Evolutionary conservation across 2,888 invertebrate genomes (phyloP), one percentile per base, ranked within the genome.

Genomic region (Anarsia innoxiella): DNA sequence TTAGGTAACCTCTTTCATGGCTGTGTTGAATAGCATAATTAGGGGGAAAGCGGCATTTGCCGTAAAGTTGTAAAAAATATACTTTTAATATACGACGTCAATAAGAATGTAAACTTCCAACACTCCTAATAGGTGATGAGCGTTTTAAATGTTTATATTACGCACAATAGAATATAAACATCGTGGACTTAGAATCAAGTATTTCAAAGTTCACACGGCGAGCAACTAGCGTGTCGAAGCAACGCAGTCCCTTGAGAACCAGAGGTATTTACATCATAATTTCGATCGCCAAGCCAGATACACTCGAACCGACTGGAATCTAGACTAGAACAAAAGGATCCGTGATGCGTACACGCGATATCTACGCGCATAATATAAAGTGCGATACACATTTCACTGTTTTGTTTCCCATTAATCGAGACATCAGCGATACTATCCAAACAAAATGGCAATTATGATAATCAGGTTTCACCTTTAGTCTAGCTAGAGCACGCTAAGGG

Each of bases 161-260:
- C 14, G 13, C 13, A 29, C 14, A 23, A 10, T 2, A 25, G 25
- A n/a, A 12, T 31, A 12, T 23, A 33, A 23, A 9, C 10, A 10
- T 23, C 23, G n/a, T n/a, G n/a, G n/a, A n/a, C n/a, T n/a, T n/a
- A n/a, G n/a, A n/a, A n/a, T n/a, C n/a, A n/a, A n/a, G n/a, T n/a
- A n/a, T n/a, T n/a, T n/a, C n/a, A n/a, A 34, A 28, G 42, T 59
- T 59, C 58, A 50, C 57, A 53, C 51, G 51, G 41, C 40, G 44
- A 37, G 36, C 51, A 48, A 23, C 36, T 39, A 49, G 50, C 48
- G 53, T 51, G 49, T 41, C 57, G 46, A 45, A 53, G 48, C n/a
- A n/a, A n/a, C 52, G 50, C 46, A 29, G 10, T 48, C 46, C 44
- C 49, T 44, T 42, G 51, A 46, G 49, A 53, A 49, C 41, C 29